phyloP scores from a whole-genome alignment of 2,113 vertebrate species.

The Hassar affinis region DNA sequence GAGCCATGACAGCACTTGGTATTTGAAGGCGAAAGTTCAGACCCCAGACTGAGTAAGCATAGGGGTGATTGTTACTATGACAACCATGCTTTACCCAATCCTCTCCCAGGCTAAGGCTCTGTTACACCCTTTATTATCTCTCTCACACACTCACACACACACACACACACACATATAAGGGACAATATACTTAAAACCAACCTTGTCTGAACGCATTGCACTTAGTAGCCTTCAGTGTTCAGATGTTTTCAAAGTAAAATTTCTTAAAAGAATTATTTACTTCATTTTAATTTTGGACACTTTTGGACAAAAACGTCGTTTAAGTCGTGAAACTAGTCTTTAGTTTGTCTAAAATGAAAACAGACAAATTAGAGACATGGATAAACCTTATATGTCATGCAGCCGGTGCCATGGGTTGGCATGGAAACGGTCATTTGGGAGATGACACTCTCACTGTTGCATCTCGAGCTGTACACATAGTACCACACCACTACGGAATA shows the following conservation, averaged over 20 bases:
- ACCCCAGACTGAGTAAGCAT: slow-evolving; percentile 27
- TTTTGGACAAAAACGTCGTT: neutral
- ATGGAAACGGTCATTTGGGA: neutral
- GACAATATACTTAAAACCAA: neutral
- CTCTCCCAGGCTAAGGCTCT: slow-evolving; percentile 19
- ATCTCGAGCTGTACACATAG: neutral
- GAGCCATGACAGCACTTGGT: slow-evolving; percentile 31
- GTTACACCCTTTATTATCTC: neutral
- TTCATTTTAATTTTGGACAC: neutral
- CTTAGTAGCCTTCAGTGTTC: neutral
- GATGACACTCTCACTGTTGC: neutral
- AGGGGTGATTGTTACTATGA: slow-evolving; percentile 50
- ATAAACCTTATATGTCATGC: neutral
- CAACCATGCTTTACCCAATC: slow-evolving; percentile 25
- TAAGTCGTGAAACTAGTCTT: neutral
- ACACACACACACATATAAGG: neutral
- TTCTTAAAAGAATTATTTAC: neutral
- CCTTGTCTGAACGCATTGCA: neutral
- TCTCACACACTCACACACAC: slow-evolving; percentile 25
- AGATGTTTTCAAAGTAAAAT: neutral
- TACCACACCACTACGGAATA: neutral
- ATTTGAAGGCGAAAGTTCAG: slow-evolving; percentile 45
- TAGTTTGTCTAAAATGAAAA: neutral
- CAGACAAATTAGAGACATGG: neutral
- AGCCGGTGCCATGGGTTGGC: slow-evolving; percentile 6